These are phyloP conservation scores for Tarsius wallacei DNA, from an alignment of 2,797 vertebrate genomes.

Conservation along the genomic window DNA sequence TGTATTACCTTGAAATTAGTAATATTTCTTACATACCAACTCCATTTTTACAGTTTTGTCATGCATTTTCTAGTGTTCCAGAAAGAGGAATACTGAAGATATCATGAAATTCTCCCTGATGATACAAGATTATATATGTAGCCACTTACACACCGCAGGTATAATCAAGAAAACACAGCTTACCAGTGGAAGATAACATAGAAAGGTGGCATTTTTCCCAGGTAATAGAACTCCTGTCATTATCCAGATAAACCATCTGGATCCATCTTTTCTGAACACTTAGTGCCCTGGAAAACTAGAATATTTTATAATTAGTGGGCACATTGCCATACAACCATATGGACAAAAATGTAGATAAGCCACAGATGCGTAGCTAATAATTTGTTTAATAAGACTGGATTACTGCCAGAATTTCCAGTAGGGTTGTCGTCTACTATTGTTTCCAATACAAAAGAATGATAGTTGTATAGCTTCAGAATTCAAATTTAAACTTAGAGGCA, in stretches of 20 bases:
- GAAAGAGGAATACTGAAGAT: not conserved
- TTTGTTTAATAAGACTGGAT: conserved; percentile 61
- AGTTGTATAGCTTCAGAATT: conserved; percentile 3
- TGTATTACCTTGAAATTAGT: not conserved
- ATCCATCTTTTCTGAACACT: conserved; percentile 63
- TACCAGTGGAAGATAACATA: conserved; percentile 21
- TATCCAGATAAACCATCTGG: conserved; percentile 66
- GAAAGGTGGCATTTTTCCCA: conserved; percentile 75
- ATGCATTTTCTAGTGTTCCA: not conserved
- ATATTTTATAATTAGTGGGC: conserved; percentile 55
- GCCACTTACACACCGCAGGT: conserved; percentile 45
- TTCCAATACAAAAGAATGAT: not conserved
- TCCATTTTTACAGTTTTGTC: not conserved
- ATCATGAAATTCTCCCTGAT: not conserved
- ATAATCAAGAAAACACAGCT: conserved; percentile 73
- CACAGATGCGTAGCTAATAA: not conserved
- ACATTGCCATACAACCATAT: conserved; percentile 72
- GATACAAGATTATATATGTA: conserved; percentile 23
- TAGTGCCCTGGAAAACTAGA: conserved; percentile 74
- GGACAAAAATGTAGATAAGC: conserved; percentile 73
- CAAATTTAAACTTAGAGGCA: conserved; percentile 33
- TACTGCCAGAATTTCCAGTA: conserved; percentile 21
- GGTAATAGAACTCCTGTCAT: conserved; percentile 1
- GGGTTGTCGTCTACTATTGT: not conserved
- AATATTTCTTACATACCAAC: not conserved